A percentile compares a stretch with the other conserved stretches of the same genome.
These are phyloP conservation scores for Pogonognathellus flavescens DNA, from an alignment of 1,140 invertebrate genomes.

Conservation along the genomic window DNA sequence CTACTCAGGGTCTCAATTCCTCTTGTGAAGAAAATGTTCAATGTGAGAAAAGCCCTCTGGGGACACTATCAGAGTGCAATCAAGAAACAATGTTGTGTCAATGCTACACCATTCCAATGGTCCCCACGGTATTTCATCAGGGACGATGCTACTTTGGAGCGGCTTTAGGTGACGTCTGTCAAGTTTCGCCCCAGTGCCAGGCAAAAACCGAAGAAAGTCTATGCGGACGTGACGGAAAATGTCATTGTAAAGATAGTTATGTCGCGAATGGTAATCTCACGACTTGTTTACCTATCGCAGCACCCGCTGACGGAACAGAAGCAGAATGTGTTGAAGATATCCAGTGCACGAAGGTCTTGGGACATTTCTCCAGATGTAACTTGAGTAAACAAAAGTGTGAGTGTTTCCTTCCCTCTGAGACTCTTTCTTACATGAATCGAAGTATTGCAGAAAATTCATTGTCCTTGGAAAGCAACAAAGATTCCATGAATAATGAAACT, in stretches of 20 bases:
- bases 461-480: neutral
- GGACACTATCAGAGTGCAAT: conserved; percentile 66
- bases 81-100: conserved; percentile 65
- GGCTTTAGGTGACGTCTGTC: conserved; percentile 65
- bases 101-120: conserved; percentile 65
- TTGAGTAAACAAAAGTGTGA: conserved; percentile 59
- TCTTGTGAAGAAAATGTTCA: conserved; percentile 66
- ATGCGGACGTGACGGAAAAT: conserved; percentile 66
- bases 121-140: conserved; percentile 62
- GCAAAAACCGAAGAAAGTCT: conserved; percentile 56
- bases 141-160: conserved; percentile 65
- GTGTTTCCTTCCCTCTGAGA: conserved; percentile 55
- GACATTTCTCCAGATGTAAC: conserved; percentile 63
- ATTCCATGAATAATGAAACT: neutral
- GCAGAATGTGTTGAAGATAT: conserved; percentile 60
- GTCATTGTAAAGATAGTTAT: conserved; percentile 57
- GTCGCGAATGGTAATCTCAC: conserved; percentile 53
- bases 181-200: conserved; percentile 62
- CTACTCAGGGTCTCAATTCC: conserved; percentile 62
- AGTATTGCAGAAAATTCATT: neutral
- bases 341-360: conserved; percentile 53
- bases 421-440: neutral
- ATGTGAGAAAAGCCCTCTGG: conserved; percentile 65
- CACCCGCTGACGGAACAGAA: neutral
- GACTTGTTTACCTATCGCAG: conserved; percentile 45